A percentile compares a stretch with the other conserved stretches of the same genome.
Conservation (phyloP, 35 echinoderm and acorn worm species). For the Heliocidaris tuberculata region DNA sequence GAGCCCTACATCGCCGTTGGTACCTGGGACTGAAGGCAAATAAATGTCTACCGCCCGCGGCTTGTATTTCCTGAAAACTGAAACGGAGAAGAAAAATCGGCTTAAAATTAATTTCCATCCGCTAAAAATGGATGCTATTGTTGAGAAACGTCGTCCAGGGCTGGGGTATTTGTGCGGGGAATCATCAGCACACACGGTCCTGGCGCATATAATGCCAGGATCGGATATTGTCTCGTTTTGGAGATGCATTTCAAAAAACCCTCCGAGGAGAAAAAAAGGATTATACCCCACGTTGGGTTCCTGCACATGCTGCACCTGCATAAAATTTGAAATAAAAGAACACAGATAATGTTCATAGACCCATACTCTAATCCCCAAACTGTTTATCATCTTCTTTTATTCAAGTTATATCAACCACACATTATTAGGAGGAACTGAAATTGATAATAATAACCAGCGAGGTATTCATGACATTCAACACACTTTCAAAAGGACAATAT, state of each 20-base stretch:
- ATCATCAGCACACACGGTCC: background rate
- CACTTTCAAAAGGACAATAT: background rate
- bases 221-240: background rate
- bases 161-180: background rate
- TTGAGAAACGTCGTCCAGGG: background rate
- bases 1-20: background rate
- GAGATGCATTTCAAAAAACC: background rate
- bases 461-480: background rate
- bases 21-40: constrained; percentile 36
- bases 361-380: background rate
- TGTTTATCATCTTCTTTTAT: background rate
- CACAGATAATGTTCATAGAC: background rate
- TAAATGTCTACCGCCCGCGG: constrained; percentile 35
- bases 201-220: background rate
- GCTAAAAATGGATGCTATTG: background rate
- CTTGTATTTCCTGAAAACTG: constrained; percentile 2
- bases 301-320: background rate
- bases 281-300: background rate
- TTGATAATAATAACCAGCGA: background rate
- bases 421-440: background rate
- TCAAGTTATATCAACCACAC: background rate
- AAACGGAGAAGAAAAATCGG: constrained; percentile 22
- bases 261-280: background rate
- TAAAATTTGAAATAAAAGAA: background rate
- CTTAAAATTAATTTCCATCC: constrained; percentile 39